phyloP scores from a whole-genome alignment of 2,113 vertebrate species.

The Hypanus sabinus region DNA sequence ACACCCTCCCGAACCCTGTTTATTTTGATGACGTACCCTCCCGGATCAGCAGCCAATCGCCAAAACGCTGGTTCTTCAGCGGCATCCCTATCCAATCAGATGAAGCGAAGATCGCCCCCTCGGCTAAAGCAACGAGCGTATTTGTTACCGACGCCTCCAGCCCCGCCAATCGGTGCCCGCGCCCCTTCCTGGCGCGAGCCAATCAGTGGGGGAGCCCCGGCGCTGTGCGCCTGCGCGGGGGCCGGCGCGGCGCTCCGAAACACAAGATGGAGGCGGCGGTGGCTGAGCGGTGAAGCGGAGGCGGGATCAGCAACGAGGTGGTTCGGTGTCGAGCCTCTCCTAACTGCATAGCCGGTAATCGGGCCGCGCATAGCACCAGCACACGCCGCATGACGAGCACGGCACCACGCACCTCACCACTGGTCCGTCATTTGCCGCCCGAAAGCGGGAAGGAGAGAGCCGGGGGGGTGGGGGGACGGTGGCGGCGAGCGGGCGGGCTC shows the following conservation, averaged over 20 bases:
- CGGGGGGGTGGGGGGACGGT: neutral
- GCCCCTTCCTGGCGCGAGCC: neutral
- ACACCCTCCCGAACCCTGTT: neutral
- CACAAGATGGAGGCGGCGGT: conserved; percentile 30
- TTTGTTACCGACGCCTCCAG: neutral
- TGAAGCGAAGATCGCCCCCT: neutral
- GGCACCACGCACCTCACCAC: neutral
- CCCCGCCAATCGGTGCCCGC: neutral
- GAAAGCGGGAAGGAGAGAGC: neutral
- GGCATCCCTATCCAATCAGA: neutral
- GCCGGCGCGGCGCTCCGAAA: neutral
- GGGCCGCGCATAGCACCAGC: neutral
- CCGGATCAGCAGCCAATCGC: neutral
- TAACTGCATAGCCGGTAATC: neutral
- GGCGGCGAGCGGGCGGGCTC: neutral
- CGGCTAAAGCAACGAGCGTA: neutral
- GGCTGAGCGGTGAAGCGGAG: conserved; percentile 1
- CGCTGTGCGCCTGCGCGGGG: neutral
- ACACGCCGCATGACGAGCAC: neutral
- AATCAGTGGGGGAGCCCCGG: neutral
- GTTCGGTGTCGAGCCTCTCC: neutral
- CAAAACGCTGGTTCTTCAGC: neutral
- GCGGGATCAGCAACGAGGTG: neutral
- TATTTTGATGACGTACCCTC: neutral
- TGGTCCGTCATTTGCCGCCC: neutral